Base-by-base conservation (phyloP, 1,140 invertebrate species). In the Heliconius hewitsoni region DNA sequence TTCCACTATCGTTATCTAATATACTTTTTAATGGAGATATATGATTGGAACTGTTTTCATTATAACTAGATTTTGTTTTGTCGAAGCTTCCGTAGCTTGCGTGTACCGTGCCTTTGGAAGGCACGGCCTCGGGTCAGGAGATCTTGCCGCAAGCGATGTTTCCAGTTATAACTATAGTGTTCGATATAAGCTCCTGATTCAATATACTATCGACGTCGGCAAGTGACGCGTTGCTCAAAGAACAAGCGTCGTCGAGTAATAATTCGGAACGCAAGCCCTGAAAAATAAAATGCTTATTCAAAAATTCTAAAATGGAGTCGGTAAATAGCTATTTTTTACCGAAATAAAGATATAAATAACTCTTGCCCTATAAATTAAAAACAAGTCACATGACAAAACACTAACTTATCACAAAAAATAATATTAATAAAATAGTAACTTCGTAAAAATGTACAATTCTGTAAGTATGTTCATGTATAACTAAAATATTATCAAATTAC, bases 121-220 rank as follows among this genome's bases (percentile, higher is more conserved):
- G 90, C 91, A 93, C 91, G 90, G 90, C 91, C 89, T 90, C 91
- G 70, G 89, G 93, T 94, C 93, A 94, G 84, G 93, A 94, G 60
- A 84, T 74, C 72, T 90, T 90, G 9, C 80, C 84, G 66, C 83
- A 81, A 27, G 66, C 83, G 11, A 89, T 83, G 74, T 60, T 90
- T 52, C 87, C 88, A 84, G 90, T 92, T 93, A 90, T 94, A 55
- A 91, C 82, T 79, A 87, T 86, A 57, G 88, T 76, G 79, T 83
- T 91, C 13, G 89, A 88, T 66, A 83, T 79, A 77, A 88, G 82
- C 78, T 90, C 86, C 86, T 90, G 88, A 85, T 82, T 81, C 87
- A 88, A 91, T 86, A 94, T 82, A 78, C 88, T 87, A 71, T 90
- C 89, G 23, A 87, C 85, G 60, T 91, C 88, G 42, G 88, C 86